These are phyloP conservation scores for Cerceris rybyensis DNA, from an alignment of 2,888 invertebrate genomes.

Conservation along the genomic window DNA sequence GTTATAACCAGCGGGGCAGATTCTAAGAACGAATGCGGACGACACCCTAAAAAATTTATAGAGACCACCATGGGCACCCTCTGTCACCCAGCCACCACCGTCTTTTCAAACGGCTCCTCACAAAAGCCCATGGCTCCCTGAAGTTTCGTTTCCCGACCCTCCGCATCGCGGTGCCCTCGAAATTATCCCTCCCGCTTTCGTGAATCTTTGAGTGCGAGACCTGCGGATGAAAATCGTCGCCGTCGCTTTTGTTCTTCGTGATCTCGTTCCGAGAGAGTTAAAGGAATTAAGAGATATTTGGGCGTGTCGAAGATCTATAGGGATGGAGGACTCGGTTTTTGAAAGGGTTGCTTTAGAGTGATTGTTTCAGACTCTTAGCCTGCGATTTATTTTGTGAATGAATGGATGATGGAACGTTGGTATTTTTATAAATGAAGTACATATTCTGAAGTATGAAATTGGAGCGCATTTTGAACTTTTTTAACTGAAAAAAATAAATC, in stretches of 20 bases:
- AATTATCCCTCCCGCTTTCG: constrained; percentile 24
- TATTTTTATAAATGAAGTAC: too few relatives aligned
- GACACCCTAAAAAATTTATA: constrained; percentile 76
- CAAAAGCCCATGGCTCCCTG: constrained; percentile 58
- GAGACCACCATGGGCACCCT: constrained; percentile 50
- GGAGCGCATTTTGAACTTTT: too few relatives aligned
- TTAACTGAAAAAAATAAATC: too few relatives aligned
- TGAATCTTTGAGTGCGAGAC: constrained; percentile 60
- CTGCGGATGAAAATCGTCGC: constrained; percentile 44
- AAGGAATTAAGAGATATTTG: constrained; percentile 2
- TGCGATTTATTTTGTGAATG: too few relatives aligned
- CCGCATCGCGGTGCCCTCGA: constrained; percentile 28
- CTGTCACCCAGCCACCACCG: constrained; percentile 38
- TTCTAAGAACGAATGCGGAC: constrained; percentile 74
- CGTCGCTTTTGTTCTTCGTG: constrained; percentile 25
- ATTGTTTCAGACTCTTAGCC: too few relatives aligned
- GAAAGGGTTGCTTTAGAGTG: too few relatives aligned
- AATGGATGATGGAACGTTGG: too few relatives aligned
- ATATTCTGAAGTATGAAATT: too few relatives aligned
- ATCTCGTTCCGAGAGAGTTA: constrained; percentile 8
- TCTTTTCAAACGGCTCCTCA: constrained; percentile 67
- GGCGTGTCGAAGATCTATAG: too few relatives aligned
- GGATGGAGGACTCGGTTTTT: too few relatives aligned
- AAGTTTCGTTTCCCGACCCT: constrained; percentile 45
- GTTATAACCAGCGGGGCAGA: constrained; percentile 60